phyloP scores from a whole-genome alignment of 2,113 vertebrate species.

The Sinosuthora webbiana region DNA sequence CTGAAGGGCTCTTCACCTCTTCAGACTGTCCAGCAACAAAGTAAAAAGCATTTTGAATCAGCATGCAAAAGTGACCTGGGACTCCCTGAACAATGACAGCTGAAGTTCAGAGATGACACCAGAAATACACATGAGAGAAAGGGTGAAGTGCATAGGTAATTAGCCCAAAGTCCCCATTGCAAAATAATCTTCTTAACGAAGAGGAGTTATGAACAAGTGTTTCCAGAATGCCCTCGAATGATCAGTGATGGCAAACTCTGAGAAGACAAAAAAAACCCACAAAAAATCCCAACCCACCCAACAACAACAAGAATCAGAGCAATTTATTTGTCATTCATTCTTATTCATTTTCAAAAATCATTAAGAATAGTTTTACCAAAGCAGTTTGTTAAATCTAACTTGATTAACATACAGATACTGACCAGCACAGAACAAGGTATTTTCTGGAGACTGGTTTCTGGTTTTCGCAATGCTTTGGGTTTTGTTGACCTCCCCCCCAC shows the following conservation, averaged over 20 bases:
- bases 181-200: background rate
- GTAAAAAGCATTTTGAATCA: background rate
- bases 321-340: background rate
- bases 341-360: background rate
- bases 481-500: accelerated
- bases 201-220: background rate
- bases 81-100: background rate
- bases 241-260: background rate
- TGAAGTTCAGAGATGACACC: background rate
- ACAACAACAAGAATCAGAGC: background rate
- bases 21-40: background rate
- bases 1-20: accelerated
- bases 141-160: background rate
- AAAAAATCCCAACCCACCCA: accelerated
- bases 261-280: background rate
- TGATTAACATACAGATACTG: background rate
- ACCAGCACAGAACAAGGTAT: background rate
- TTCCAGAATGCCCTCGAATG: background rate
- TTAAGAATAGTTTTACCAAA: background rate
- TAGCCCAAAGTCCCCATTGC: background rate
- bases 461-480: accelerated
- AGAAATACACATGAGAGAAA: background rate
- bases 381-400: background rate
- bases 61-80: background rate
- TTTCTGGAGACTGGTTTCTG: background rate